Conservation (phyloP, 2,113 vertebrate genomes). For the Panthera leo region DNA sequence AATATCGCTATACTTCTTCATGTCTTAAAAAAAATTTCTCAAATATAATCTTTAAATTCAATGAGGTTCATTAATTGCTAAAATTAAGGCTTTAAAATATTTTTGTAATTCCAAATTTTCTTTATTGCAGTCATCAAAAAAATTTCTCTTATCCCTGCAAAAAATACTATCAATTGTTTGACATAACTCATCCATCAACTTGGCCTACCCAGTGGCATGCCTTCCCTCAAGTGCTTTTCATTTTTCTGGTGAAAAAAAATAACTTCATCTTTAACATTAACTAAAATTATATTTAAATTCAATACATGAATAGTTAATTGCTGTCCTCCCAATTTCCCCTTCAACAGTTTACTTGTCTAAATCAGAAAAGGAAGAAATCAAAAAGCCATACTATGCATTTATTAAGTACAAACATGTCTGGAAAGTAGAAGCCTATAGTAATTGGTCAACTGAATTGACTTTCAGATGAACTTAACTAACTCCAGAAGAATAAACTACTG, state of each 20-base stretch:
- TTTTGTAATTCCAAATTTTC: background rate
- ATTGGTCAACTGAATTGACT: conserved; percentile 32
- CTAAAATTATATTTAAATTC: conserved; percentile 11
- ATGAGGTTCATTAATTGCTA: background rate
- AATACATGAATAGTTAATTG: background rate
- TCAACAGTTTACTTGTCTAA: background rate
- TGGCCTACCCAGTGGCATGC: background rate
- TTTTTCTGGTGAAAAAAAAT: background rate
- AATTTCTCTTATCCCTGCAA: background rate
- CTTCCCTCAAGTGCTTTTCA: background rate
- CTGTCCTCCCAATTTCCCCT: background rate
- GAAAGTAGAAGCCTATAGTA: conserved; percentile 1
- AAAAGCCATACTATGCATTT: background rate
- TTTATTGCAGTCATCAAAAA: background rate
- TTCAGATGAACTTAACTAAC: conserved; percentile 34
- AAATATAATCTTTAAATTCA: background rate
- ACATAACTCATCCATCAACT: background rate
- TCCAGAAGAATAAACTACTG: conserved; percentile 40
- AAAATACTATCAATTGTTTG: conserved; percentile 1
- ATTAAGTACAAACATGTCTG: background rate
- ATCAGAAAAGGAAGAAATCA: background rate
- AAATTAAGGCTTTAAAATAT: background rate
- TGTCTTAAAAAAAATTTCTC: background rate
- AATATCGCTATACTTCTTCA: background rate
- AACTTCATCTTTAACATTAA: conserved; percentile 24